Percentiles rank a stretch among this genome's conserved stretches.
Evolutionary conservation across 2,888 invertebrate genomes (phyloP).

Genomic region (Dichetophora obliterata): DNA sequence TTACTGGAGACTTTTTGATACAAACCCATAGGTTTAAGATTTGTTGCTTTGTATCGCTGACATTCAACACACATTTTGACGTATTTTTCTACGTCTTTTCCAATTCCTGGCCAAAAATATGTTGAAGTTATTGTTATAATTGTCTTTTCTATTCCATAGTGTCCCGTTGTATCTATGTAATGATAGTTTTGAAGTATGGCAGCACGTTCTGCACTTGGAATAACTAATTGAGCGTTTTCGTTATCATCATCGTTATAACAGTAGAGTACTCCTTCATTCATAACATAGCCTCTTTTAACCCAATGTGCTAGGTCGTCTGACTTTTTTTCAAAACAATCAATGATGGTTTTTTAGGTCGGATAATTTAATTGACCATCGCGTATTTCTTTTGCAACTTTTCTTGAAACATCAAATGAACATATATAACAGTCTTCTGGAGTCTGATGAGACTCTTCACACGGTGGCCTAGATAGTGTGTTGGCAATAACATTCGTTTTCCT

Average conservation of each 20-base stretch:
- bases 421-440: slow-evolving; percentile 6
- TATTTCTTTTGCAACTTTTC: slow-evolving; percentile 15
- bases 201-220: slow-evolving; percentile 24
- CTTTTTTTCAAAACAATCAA: slow-evolving; percentile 25
- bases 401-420: slow-evolving; percentile 36
- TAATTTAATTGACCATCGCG: slow-evolving; percentile 30
- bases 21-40: too few relatives aligned
- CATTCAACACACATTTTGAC: too few relatives aligned
- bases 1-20: too few relatives aligned
- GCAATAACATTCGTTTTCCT: slow-evolving; percentile 62
- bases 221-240: slow-evolving; percentile 37
- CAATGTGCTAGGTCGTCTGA: slow-evolving; percentile 34
- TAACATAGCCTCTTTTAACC: slow-evolving; percentile 35
- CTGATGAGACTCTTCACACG: slow-evolving; percentile 14
- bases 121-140: slow-evolving; percentile 19
- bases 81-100: too few relatives aligned
- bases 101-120: too few relatives aligned
- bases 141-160: slow-evolving; percentile 37
- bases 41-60: too few relatives aligned
- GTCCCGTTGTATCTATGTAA: slow-evolving; percentile 34
- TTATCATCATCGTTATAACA: slow-evolving; percentile 37
- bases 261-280: slow-evolving; percentile 39
- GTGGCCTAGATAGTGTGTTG: slow-evolving; percentile 43
- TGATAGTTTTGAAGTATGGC: slow-evolving; percentile 34
- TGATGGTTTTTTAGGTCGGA: slow-evolving; percentile 28